phyloP scores from a whole-genome alignment of 2,113 vertebrate species.

The Nothoprocta perdicaria region DNA sequence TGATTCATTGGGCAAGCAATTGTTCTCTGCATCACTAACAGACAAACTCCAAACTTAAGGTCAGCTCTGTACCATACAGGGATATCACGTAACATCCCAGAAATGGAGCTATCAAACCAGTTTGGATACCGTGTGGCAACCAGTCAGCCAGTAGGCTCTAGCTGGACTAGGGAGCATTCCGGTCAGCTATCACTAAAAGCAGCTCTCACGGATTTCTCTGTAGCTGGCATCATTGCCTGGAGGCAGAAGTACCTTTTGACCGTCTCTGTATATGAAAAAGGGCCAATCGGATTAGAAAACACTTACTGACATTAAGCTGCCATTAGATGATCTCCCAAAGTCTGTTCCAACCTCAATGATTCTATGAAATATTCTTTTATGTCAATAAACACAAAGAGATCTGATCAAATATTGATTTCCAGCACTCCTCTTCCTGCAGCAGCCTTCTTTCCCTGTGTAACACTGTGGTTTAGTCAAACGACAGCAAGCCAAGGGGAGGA shows the following conservation, averaged over 20 bases:
- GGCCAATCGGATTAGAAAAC: conserved; percentile 47
- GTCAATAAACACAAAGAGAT: conserved; percentile 61
- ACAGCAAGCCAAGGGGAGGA: background rate
- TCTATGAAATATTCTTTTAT: conserved; percentile 53
- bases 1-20: accelerated
- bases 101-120: background rate
- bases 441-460: background rate
- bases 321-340: conserved; percentile 49
- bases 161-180: too few relatives aligned
- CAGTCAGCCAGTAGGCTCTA: background rate
- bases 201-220: background rate
- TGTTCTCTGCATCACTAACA: background rate
- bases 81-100: background rate
- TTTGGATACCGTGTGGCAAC: background rate
- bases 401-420: conserved; percentile 67
- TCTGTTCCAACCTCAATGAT: conserved; percentile 20
- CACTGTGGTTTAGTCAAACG: background rate
- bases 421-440: background rate
- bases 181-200: background rate
- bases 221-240: background rate
- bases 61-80: accelerated
- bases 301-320: conserved; percentile 23
- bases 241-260: conserved; percentile 20
- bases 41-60: background rate
- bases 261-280: background rate